Evolutionary conservation across 2,888 invertebrate species (phyloP).

Genomic region (Hesperia comma): DNA sequence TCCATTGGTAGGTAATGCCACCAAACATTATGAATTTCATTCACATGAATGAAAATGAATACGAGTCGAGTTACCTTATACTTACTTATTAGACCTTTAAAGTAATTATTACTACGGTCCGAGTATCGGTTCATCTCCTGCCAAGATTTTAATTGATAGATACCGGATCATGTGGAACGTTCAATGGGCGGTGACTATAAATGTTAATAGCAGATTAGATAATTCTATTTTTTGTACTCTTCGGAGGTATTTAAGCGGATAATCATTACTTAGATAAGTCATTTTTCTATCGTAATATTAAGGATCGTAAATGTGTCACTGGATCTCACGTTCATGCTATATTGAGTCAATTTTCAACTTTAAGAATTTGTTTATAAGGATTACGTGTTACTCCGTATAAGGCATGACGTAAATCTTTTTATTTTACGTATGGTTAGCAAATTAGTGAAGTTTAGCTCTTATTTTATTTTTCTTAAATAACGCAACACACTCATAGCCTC

Average conservation of each 20-base stretch:
- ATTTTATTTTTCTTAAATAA: no score
- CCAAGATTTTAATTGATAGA: not conserved
- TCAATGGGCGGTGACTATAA: slow-evolving; percentile 39
- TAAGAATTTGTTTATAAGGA: slow-evolving; percentile 2
- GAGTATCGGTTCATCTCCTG: no score
- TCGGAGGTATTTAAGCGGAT: slow-evolving; percentile 40
- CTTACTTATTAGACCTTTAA: no score
- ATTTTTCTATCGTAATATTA: not conserved
- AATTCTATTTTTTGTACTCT: slow-evolving; percentile 39
- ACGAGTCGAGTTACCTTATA: no score
- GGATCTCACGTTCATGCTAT: not conserved
- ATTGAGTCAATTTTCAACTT: not conserved
- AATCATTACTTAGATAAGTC: slow-evolving; percentile 33
- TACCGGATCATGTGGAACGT: slow-evolving; percentile 2
- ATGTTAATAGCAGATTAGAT: slow-evolving; percentile 42
- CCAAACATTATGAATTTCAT: no score
- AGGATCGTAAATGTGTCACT: not conserved
- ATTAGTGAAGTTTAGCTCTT: not conserved
- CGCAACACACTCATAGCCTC: no score
- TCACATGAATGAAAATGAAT: no score
- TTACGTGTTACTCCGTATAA: not conserved
- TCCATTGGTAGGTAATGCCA: no score
- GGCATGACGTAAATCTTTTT: slow-evolving; percentile 5
- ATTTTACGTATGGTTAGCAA: slow-evolving; percentile 6
- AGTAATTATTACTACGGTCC: no score